These are phyloP conservation scores for Zaprionus kolodkinae DNA, from an alignment of 1,140 invertebrate species.

Conservation along the genomic window DNA sequence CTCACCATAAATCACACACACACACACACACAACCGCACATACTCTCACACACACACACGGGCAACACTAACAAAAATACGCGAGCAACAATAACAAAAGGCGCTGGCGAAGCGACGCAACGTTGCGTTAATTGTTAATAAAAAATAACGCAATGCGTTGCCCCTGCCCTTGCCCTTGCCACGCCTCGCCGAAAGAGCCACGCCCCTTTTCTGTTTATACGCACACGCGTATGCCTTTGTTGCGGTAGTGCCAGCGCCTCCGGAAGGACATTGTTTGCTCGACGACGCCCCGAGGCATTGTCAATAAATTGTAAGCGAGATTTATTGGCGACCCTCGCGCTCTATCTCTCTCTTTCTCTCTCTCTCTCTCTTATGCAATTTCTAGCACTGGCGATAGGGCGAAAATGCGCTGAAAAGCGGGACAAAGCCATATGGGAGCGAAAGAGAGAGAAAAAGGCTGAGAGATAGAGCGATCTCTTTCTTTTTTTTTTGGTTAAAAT, in stretches of 20 bases:
- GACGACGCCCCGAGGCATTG: slow-evolving; percentile 71
- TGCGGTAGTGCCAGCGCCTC: slow-evolving; percentile 25
- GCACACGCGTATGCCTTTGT: slow-evolving; percentile 53
- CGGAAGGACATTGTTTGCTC: slow-evolving; percentile 80
- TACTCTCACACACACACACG: slow-evolving; percentile 14
- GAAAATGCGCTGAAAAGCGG: slow-evolving; percentile 4
- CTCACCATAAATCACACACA: slow-evolving; percentile 36
- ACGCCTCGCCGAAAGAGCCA: not conserved
- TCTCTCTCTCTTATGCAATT: not conserved
- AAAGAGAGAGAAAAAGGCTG: not conserved
- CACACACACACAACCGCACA: slow-evolving; percentile 14
- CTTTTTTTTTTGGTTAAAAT: not conserved
- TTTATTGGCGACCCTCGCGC: slow-evolving; percentile 52
- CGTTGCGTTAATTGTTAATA: slow-evolving; percentile 71
- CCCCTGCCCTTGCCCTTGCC: not conserved
- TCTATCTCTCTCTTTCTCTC: not conserved
- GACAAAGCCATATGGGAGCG: not conserved
- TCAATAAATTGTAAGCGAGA: slow-evolving; percentile 82
- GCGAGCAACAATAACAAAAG: slow-evolving; percentile 19
- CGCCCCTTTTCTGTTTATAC: not conserved
- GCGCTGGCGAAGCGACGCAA: slow-evolving; percentile 5
- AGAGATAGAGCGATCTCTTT: not conserved
- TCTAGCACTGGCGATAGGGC: slow-evolving; percentile 11
- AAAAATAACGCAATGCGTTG: slow-evolving; percentile 41
- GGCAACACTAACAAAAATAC: not conserved